A percentile compares a stretch with the other conserved stretches of the same genome.
Evolutionary conservation across 2,113 vertebrate genomes (phyloP).

Genomic region (Labeo rohita): DNA sequence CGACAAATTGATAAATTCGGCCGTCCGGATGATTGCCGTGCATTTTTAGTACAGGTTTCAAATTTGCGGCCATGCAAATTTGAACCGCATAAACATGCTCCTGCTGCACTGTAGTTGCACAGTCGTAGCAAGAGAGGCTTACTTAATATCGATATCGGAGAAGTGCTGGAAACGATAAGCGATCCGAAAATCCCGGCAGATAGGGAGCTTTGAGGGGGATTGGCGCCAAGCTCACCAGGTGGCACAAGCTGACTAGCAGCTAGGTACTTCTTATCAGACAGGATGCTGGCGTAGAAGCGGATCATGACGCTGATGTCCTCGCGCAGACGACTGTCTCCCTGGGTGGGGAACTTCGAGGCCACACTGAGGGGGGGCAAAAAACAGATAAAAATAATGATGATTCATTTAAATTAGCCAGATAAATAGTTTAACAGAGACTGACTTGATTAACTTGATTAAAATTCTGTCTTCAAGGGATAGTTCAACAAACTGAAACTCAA

Average conservation of each 20-base stretch:
- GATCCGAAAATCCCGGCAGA: slow-evolving; percentile 82
- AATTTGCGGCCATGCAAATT: slow-evolving; percentile 70
- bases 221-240: slow-evolving; percentile 86
- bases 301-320: slow-evolving; percentile 95
- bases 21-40: slow-evolving; percentile 50
- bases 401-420: not conserved
- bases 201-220: slow-evolving; percentile 76
- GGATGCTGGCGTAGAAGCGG: slow-evolving; percentile 96
- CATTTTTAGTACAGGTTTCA: slow-evolving; percentile 63
- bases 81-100: slow-evolving; percentile 69
- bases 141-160: slow-evolving; percentile 81
- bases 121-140: slow-evolving; percentile 73
- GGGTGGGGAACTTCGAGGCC: slow-evolving; percentile 91
- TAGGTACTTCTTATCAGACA: slow-evolving; percentile 98
- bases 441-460: not conserved
- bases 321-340: slow-evolving; percentile 89
- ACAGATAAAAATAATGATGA: not conserved
- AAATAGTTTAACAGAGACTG: not conserved
- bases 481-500: too few species aligned
- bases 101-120: slow-evolving; percentile 62
- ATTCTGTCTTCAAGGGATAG: too few species aligned
- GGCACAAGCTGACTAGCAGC: slow-evolving; percentile 93
- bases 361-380: slow-evolving; percentile 71
- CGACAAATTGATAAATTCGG: slow-evolving; percentile 56
- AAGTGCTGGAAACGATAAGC: slow-evolving; percentile 82